Percentiles rank a stretch among this genome's conserved stretches.
These are phyloP conservation scores for Galeopterus variegatus DNA, from an alignment of 2,113 vertebrate genomes.

Conservation along the genomic window DNA sequence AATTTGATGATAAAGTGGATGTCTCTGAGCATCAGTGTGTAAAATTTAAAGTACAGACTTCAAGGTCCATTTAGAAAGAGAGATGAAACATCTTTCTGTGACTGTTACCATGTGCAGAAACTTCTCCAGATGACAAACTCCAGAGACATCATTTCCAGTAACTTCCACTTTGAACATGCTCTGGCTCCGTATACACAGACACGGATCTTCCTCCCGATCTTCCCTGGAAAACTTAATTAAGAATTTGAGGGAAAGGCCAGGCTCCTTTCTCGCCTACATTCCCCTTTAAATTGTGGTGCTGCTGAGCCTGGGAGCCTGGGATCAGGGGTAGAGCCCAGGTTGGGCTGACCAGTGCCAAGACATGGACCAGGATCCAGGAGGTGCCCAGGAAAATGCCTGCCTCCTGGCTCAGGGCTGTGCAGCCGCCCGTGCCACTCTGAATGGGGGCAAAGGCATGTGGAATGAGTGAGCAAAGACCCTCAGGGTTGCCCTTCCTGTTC, in stretches of 20 bases:
- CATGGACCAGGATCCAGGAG: not conserved
- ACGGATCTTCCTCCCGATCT: not conserved
- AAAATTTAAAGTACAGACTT: conserved; percentile 7
- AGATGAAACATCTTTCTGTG: not conserved
- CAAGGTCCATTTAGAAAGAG: not conserved
- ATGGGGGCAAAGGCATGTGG: not conserved
- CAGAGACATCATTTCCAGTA: not conserved
- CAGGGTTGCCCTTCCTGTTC: not conserved
- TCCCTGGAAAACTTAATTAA: not conserved
- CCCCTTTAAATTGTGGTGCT: not conserved
- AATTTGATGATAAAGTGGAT: not conserved
- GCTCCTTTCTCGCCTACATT: not conserved
- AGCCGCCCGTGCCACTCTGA: not conserved
- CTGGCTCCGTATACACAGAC: not conserved
- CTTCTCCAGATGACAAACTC: not conserved
- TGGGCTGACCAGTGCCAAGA: not conserved
- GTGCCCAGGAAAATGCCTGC: not conserved
- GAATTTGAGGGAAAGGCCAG: not conserved
- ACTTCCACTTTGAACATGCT: not conserved
- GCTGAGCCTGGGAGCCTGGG: not conserved
- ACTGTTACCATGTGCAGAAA: not conserved
- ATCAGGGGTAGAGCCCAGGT: no score
- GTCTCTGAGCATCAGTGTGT: not conserved
- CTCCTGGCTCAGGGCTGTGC: not conserved
- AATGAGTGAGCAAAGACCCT: not conserved